phyloP scores from a whole-genome alignment of 2,113 vertebrate genomes.

The Triplophysa siluroides region DNA sequence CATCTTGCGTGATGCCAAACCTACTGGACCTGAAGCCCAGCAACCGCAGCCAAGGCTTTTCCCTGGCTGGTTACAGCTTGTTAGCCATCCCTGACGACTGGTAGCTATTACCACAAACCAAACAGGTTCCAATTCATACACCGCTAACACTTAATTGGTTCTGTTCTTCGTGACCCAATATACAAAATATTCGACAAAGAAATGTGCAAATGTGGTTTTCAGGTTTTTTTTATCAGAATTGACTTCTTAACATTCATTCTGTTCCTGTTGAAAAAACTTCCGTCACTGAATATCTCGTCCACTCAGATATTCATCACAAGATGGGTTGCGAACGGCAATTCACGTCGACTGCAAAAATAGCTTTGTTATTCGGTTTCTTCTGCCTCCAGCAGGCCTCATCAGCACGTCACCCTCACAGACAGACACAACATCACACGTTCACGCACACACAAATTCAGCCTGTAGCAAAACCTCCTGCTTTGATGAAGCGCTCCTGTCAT shows the following conservation, averaged over 20 bases:
- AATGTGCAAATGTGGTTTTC: neutral
- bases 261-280: too few species aligned
- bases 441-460: slow-evolving; percentile 44
- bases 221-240: too few species aligned
- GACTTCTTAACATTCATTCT: too few species aligned
- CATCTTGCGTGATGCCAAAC: slow-evolving; percentile 17
- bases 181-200: neutral
- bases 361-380: neutral
- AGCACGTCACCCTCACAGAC: slow-evolving; percentile 36
- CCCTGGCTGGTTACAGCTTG: slow-evolving; percentile 24
- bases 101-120: slow-evolving; percentile 32
- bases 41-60: neutral
- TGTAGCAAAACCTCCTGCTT: slow-evolving; percentile 58
- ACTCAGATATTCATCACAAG: too few species aligned
- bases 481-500: slow-evolving; percentile 77
- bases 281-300: too few species aligned
- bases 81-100: slow-evolving; percentile 31
- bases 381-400: slow-evolving; percentile 39
- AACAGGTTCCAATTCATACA: slow-evolving; percentile 23
- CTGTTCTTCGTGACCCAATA: neutral
- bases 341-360: slow-evolving; percentile 2
- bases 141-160: slow-evolving; percentile 13
- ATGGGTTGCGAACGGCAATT: slow-evolving; percentile 8
- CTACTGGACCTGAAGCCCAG: slow-evolving; percentile 21
- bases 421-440: slow-evolving; percentile 46